These are phyloP conservation scores for Daphoenositta chrysoptera DNA, from an alignment of 2,113 vertebrate species.

Conservation along the genomic window DNA sequence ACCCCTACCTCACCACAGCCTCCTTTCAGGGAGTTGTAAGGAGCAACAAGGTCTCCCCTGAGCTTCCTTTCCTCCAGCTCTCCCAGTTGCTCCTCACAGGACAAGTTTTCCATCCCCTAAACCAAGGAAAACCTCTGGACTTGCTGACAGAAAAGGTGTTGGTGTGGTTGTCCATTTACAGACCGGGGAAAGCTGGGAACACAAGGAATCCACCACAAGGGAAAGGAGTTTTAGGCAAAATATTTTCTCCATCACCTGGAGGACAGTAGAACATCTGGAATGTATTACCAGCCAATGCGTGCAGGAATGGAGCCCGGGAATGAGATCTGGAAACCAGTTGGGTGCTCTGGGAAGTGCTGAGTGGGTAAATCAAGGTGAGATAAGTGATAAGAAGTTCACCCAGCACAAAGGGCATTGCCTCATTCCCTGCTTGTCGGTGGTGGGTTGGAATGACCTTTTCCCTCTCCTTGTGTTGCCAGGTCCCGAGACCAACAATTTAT, in stretches of 20 bases:
- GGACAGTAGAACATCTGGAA: conserved; percentile 28
- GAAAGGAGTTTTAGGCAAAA: neutral
- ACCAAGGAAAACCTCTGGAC: neutral
- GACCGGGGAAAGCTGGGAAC: neutral
- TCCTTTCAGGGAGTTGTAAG: neutral
- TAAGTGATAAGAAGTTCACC: neutral
- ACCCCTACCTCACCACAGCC: accelerated
- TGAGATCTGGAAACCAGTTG: neutral
- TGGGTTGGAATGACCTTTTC: neutral
- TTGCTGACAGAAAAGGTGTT: neutral
- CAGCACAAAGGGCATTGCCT: neutral
- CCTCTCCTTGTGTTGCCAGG: neutral
- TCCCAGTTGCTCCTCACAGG: neutral
- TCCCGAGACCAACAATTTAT: neutral
- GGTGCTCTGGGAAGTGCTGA: neutral
- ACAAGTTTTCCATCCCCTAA: neutral
- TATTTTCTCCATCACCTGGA: neutral
- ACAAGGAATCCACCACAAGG: neutral
- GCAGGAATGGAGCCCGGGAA: neutral
- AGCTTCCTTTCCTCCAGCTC: neutral
- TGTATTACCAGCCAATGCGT: neutral
- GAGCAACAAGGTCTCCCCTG: neutral
- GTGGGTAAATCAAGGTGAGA: neutral
- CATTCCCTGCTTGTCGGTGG: neutral
- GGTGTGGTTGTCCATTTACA: neutral